These are phyloP conservation scores for Hippocampus kuda DNA, from an alignment of 2,797 vertebrate species.

Conservation along the genomic window DNA sequence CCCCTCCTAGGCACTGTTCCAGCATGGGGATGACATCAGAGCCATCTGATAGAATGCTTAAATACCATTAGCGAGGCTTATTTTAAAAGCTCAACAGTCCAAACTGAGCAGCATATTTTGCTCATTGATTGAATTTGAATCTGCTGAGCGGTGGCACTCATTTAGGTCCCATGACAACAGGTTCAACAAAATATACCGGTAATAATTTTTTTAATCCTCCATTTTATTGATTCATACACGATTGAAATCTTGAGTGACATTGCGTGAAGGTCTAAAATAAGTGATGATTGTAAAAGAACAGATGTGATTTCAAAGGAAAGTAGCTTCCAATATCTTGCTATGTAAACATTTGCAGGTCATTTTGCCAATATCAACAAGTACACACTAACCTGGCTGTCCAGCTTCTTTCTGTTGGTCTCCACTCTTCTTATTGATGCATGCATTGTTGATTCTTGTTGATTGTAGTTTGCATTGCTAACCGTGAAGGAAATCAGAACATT, in stretches of 20 bases:
- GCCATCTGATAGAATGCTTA: conserved; percentile 2
- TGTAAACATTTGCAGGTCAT: not conserved
- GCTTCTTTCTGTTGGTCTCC: not conserved
- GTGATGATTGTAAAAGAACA: not conserved
- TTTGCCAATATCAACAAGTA: not conserved
- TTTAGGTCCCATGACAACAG: not conserved
- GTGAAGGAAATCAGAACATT: not conserved
- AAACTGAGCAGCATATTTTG: not conserved
- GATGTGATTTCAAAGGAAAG: not conserved
- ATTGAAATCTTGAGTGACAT: conserved; percentile 1
- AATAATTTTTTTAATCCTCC: not conserved
- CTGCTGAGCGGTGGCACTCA: not conserved
- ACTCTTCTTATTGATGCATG: not conserved
- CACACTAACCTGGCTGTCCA: not conserved
- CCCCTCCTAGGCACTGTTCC: not conserved
- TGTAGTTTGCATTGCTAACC: not conserved
- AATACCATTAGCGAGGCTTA: conserved; percentile 2
- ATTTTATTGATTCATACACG: not conserved
- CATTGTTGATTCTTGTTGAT: not conserved
- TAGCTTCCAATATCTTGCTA: not conserved
- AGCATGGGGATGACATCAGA: not conserved
- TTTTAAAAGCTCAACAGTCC: not conserved
- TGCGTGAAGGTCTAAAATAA: not conserved
- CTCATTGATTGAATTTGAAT: not conserved
- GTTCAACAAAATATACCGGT: not conserved